Conservation (phyloP, 1,140 invertebrate species). For the Octopus sinensis region DNA sequence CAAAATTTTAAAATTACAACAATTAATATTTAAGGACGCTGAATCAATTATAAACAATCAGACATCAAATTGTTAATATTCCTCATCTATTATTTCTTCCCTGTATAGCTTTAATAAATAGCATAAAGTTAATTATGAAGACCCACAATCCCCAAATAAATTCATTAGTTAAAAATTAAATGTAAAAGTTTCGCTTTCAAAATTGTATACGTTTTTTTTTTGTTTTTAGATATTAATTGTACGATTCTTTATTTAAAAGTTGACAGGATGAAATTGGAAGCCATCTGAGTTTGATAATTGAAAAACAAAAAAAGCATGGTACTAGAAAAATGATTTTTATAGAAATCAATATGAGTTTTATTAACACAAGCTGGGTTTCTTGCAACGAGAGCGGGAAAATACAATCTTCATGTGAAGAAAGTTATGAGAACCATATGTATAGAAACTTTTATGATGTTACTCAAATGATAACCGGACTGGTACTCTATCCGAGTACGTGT, state of each 20-base stretch:
- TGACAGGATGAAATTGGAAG: background rate
- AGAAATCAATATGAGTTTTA: background rate
- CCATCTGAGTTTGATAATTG: background rate
- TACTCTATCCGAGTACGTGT: constrained; percentile 68
- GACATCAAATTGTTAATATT: too few species aligned
- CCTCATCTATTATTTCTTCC: too few species aligned
- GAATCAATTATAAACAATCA: too few species aligned
- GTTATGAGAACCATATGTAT: background rate
- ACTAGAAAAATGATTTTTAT: background rate
- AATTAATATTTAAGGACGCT: too few species aligned
- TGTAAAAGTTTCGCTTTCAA: too few species aligned
- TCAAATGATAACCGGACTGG: constrained; percentile 35
- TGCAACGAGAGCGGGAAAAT: background rate
- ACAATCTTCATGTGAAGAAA: background rate
- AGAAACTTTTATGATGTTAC: constrained; percentile 30
- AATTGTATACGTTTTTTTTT: background rate
- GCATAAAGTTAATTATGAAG: too few species aligned
- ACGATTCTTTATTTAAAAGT: background rate
- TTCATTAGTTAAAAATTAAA: too few species aligned
- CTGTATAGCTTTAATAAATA: too few species aligned
- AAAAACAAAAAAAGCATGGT: background rate
- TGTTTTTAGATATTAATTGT: background rate
- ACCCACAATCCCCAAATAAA: too few species aligned
- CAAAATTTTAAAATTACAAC: too few species aligned
- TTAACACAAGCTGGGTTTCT: background rate